These are phyloP conservation scores for Liopterus haemorrhoidalis DNA, from an alignment of 2,888 invertebrate genomes.

Conservation along the genomic window DNA sequence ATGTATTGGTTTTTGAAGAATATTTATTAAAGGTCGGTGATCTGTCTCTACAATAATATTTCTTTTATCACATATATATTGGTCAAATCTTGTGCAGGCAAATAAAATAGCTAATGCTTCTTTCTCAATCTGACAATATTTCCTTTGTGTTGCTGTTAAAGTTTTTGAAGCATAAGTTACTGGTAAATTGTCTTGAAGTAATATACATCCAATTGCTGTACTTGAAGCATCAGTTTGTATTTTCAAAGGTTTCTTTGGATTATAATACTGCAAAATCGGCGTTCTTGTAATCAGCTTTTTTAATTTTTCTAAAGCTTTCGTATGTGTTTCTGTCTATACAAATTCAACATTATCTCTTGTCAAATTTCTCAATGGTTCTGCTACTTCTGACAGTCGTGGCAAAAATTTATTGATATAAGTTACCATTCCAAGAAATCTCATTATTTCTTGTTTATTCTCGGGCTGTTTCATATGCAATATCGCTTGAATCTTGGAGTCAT, in stretches of 20 bases:
- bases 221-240: slow-evolving; percentile 27
- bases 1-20: no score
- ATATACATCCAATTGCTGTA: no score
- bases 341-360: slow-evolving; percentile 6
- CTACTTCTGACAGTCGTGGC: slow-evolving; percentile 11
- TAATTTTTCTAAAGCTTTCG: slow-evolving; percentile 14
- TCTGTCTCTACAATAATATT: no score
- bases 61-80: no score
- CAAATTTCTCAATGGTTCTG: slow-evolving; percentile 13
- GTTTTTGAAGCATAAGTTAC: no score
- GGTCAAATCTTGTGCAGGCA: no score
- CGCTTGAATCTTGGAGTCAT: slow-evolving; percentile 1
- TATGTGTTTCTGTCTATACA: slow-evolving; percentile 8
- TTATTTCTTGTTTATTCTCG: slow-evolving; percentile 1
- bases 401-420: slow-evolving; percentile 12
- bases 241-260: slow-evolving; percentile 17
- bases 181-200: no score
- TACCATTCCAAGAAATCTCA: slow-evolving; percentile 10
- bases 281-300: slow-evolving; percentile 15
- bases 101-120: no score
- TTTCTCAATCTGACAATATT: no score
- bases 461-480: slow-evolving; percentile 1
- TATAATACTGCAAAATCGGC: slow-evolving; percentile 22
- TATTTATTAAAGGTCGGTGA: no score
- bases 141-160: no score